Base-by-base conservation (phyloP, 2,113 vertebrate species). In the Phoxinus phoxinus region DNA sequence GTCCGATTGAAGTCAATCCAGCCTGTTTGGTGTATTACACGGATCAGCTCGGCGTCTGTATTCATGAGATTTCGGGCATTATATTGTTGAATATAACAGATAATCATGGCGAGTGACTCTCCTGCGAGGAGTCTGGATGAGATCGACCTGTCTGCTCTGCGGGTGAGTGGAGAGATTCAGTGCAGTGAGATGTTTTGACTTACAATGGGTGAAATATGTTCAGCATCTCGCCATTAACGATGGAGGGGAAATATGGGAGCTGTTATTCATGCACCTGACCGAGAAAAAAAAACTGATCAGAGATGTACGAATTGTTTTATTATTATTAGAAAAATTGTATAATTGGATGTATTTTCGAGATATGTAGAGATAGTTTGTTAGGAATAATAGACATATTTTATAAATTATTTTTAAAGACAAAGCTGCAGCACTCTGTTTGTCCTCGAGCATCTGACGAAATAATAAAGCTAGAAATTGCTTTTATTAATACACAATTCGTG, bases 31-130 rank as follows among this genome's bases (percentile, higher is more conserved):
- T 91, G 88, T 86, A 84, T 87, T 86, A 89, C 75, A 84, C 76
- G 76, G 74, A 89, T 88, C 89, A 69, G 83, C 81, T 75, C 85
- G 84, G 87, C 89, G 89, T 92, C 87, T 81, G 89, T 91, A 91
- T 93, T 91, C 87, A 93, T 95, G 93, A 89, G 91, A 90, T 86
- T 90, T 90, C 90, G 90, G 91, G 90, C 86, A 85, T 88, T 91
- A 90, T 89, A 89, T 89, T 91, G 91, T 92, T 93, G 90, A 90
- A 90, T 89, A 90, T 92, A 89, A 37, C 86, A 92, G 89, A 93
- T 92, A 80, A 96, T 96, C 92, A 98, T 98, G 97, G 97, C 97
- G 95, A 99, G 97, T 93, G 97, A 99, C 92, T 98, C 97, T 90
- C 97, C 97, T 8, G 97, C 97, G 85, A 95, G 97, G 90, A 98